Evolutionary conservation across 2,888 invertebrate species (phyloP).

Genomic region (Furcula furcula): DNA sequence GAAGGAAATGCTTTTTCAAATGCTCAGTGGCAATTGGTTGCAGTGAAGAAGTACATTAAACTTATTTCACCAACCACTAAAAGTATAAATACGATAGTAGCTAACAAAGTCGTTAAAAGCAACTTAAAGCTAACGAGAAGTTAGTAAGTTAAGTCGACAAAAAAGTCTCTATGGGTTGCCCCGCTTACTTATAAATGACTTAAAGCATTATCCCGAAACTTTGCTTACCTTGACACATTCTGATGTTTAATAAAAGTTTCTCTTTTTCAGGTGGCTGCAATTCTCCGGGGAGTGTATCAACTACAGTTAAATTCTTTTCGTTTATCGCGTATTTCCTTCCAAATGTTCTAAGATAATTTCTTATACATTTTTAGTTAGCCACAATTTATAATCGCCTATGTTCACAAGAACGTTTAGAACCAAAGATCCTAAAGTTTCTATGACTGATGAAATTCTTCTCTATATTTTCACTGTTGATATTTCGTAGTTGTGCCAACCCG

Average conservation of each 20-base stretch:
- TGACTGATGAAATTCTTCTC: constrained; percentile 59
- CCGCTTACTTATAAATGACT: too few relatives aligned
- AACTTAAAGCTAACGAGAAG: too few relatives aligned
- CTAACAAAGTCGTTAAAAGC: too few relatives aligned
- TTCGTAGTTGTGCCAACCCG: constrained; percentile 79
- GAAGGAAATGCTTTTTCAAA: too few relatives aligned
- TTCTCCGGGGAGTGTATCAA: constrained; percentile 18
- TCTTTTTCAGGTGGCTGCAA: constrained; percentile 24
- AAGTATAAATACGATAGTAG: too few relatives aligned
- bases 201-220: too few relatives aligned
- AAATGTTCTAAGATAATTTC: constrained; percentile 40
- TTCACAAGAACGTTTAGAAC: constrained; percentile 32
- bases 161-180: too few relatives aligned
- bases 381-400: constrained; percentile 32
- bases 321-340: constrained; percentile 33
- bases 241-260: not conserved
- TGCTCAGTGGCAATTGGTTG: too few relatives aligned
- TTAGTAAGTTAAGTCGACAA: too few relatives aligned
- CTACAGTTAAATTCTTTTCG: constrained; percentile 22
- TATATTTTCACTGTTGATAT: constrained; percentile 68
- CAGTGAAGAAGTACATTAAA: too few relatives aligned
- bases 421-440: constrained; percentile 41
- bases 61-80: too few relatives aligned
- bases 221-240: not conserved
- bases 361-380: constrained; percentile 27